Conservation (phyloP, 2,888 invertebrate species). For the Cheilosia impressa region DNA sequence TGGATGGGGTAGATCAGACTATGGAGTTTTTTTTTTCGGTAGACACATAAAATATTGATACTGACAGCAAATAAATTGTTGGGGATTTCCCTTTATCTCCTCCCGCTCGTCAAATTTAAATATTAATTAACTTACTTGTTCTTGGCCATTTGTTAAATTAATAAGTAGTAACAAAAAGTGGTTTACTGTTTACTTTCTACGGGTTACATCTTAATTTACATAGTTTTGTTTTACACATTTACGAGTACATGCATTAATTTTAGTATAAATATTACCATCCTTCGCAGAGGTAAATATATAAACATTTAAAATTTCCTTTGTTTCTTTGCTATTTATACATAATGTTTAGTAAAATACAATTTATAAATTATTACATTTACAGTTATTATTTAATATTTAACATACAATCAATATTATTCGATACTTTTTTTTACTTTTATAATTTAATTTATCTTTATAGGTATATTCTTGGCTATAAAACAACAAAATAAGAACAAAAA, state of each 20-base stretch:
- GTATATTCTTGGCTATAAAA: conserved; percentile 66
- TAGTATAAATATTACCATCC: conserved; percentile 22
- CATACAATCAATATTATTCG: conserved; percentile 49
- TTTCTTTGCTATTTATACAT: conserved; percentile 49
- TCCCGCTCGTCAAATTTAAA: conserved; percentile 7
- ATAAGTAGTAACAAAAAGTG: conserved; percentile 22
- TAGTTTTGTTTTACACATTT: conserved; percentile 46
- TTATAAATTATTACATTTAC: conserved; percentile 70
- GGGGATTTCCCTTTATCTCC: not conserved
- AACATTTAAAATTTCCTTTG: conserved; percentile 54
- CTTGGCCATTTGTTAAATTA: conserved; percentile 55
- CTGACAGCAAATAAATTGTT: no score
- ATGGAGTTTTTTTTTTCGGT: no score
- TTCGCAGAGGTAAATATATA: conserved; percentile 35
- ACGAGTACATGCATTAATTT: conserved; percentile 38
- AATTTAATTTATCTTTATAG: conserved; percentile 63
- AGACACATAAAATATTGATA: no score
- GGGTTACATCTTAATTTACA: conserved; percentile 51
- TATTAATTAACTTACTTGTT: conserved; percentile 39
- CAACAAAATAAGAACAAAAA: conserved; percentile 29
- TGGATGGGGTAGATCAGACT: no score
- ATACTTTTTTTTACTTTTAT: conserved; percentile 8
- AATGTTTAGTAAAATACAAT: conserved; percentile 55
- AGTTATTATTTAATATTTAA: conserved; percentile 59
- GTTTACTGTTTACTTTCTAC: conserved; percentile 22